phyloP scores from a whole-genome alignment of 2,797 vertebrate species.

The Hafferia zeledoni region DNA sequence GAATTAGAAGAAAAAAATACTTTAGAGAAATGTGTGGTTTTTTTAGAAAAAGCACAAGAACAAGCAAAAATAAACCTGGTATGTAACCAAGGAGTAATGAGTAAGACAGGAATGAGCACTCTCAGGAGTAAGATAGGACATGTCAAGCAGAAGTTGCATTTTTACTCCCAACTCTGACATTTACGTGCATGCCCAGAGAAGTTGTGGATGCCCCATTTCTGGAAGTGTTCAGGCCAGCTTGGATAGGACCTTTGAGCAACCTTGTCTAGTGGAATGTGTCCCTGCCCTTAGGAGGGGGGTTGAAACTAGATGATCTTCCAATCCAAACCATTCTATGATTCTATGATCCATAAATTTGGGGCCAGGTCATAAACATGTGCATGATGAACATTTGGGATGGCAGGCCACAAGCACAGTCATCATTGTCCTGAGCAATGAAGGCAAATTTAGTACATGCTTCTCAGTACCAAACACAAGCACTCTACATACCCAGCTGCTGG shows the following conservation, averaged over 20 bases:
- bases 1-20: neutral
- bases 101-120: neutral
- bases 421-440: neutral
- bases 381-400: neutral
- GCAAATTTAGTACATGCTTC: neutral
- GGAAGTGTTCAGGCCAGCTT: too few species aligned
- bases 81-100: neutral
- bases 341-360: neutral
- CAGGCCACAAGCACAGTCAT: neutral
- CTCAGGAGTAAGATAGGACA: neutral
- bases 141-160: neutral
- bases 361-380: neutral
- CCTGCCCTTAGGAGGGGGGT: too few species aligned
- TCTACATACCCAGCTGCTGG: neutral
- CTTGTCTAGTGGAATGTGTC: too few species aligned
- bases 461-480: fast-evolving
- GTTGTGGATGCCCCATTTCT: too few species aligned
- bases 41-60: neutral
- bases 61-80: neutral
- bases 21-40: neutral
- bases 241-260: too few species aligned
- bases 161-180: neutral
- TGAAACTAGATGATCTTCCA: too few species aligned
- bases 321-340: too few species aligned
- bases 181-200: neutral